Evolutionary conservation across 1,140 invertebrate genomes (phyloP).

Genomic region (Amphibalanus amphitrite): DNA sequence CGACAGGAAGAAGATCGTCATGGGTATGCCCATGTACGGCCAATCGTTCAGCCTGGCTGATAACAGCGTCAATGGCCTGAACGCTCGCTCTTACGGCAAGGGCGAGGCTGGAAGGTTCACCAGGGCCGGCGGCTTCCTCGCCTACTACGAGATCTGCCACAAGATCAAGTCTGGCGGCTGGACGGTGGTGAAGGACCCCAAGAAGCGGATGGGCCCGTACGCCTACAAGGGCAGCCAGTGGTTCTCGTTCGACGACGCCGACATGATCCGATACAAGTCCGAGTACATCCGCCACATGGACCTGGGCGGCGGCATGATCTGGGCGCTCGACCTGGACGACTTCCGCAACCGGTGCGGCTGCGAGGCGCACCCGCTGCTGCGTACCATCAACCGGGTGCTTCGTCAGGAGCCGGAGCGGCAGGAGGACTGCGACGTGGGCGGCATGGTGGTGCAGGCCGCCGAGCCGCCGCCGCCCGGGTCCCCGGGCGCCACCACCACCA

Average conservation of each 20-base stretch:
- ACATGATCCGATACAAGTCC: slow-evolving; percentile 55
- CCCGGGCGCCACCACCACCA: neutral
- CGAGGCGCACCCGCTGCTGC: slow-evolving; percentile 49
- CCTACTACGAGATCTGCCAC: slow-evolving; percentile 51
- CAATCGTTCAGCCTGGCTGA: slow-evolving; percentile 42
- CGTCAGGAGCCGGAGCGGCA: slow-evolving; percentile 22
- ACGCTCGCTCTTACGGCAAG: slow-evolving; percentile 35
- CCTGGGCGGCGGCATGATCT: slow-evolving; percentile 62
- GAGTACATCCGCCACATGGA: slow-evolving; percentile 22
- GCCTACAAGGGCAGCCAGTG: slow-evolving; percentile 70
- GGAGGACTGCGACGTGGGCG: neutral
- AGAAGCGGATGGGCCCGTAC: slow-evolving; percentile 62
- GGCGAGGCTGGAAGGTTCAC: slow-evolving; percentile 56
- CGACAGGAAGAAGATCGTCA: slow-evolving; percentile 38
- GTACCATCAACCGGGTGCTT: slow-evolving; percentile 54
- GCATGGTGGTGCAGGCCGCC: neutral
- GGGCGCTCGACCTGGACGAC: slow-evolving; percentile 77
- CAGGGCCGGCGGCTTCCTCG: slow-evolving; percentile 54
- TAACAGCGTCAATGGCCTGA: slow-evolving; percentile 29
- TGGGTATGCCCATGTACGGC: slow-evolving; percentile 46
- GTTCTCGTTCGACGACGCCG: slow-evolving; percentile 70
- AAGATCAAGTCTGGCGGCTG: slow-evolving; percentile 35
- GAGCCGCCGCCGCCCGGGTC: neutral
- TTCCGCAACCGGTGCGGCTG: slow-evolving; percentile 43
- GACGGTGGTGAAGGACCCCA: slow-evolving; percentile 55